Evolutionary conservation across 2,888 invertebrate species (phyloP).

Genomic region (Heliconius sara): DNA sequence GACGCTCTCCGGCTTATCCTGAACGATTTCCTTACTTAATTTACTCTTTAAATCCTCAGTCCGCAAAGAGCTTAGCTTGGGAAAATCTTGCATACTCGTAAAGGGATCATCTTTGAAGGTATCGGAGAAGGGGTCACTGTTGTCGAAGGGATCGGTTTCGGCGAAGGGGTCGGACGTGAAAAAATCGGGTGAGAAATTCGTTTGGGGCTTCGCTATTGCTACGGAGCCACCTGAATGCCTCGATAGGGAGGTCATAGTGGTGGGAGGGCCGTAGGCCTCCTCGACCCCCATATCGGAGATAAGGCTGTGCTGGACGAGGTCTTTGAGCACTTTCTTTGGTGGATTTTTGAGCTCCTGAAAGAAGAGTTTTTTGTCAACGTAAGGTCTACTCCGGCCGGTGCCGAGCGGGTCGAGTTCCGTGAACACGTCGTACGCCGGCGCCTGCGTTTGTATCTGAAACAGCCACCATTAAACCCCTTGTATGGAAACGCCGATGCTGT

Average conservation of each 20-base stretch:
- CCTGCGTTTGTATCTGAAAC: constrained; percentile 77
- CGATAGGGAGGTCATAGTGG: constrained; percentile 77
- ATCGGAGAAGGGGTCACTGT: constrained; percentile 87
- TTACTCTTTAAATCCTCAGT: constrained; percentile 64
- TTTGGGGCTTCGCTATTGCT: constrained; percentile 66
- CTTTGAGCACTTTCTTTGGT: constrained; percentile 95
- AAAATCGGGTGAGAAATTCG: constrained; percentile 62
- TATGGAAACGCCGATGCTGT: constrained; percentile 23
- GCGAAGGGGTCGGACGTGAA: constrained; percentile 86
- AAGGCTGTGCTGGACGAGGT: constrained; percentile 85
- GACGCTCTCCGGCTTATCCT: constrained; percentile 53
- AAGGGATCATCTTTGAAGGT: constrained; percentile 86
- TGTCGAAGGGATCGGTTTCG: constrained; percentile 89
- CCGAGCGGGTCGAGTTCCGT: constrained; percentile 97
- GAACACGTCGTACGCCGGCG: constrained; percentile 90
- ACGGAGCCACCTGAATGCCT: constrained; percentile 80
- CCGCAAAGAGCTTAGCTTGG: constrained; percentile 60
- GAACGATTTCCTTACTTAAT: constrained; percentile 55
- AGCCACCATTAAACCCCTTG: constrained; percentile 56
- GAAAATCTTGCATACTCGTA: constrained; percentile 73
- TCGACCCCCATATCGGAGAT: constrained; percentile 67
- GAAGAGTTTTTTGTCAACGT: constrained; percentile 97
- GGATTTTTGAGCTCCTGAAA: constrained; percentile 98
- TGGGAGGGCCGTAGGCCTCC: constrained; percentile 71
- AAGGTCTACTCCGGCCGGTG: constrained; percentile 95